These are phyloP conservation scores for Amphiprion percula DNA, from an alignment of 2,113 vertebrate species.

Conservation along the genomic window DNA sequence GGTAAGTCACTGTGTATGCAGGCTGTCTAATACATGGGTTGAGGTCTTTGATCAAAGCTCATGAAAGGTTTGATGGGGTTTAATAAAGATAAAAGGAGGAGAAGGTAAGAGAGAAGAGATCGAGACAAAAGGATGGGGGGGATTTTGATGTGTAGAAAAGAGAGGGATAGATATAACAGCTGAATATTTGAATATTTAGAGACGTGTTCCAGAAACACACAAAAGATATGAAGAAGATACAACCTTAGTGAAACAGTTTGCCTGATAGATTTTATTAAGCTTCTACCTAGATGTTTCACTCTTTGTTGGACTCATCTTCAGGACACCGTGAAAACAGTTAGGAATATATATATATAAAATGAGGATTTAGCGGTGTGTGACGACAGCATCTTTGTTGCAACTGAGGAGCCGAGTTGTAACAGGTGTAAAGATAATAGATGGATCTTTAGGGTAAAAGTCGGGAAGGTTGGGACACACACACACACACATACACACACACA, in stretches of 20 bases:
- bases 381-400: no score
- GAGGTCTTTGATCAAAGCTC: slow-evolving; percentile 55
- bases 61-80: slow-evolving; percentile 42
- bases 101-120: neutral
- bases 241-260: no score
- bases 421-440: no score
- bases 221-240: neutral
- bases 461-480: no score
- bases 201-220: neutral
- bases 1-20: slow-evolving; percentile 60
- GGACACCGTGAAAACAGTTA: neutral
- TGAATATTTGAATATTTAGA: neutral
- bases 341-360: neutral
- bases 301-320: no score
- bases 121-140: neutral
- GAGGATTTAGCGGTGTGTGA: no score
- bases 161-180: neutral
- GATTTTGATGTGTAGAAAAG: neutral
- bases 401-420: no score
- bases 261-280: no score
- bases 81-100: slow-evolving; percentile 24
- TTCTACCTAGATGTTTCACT: no score
- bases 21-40: slow-evolving; percentile 46
- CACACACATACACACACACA: no score
- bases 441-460: no score